Percentiles rank a stretch among this genome's conserved stretches.
Conservation (phyloP, 2,113 vertebrate species). For the Talpa occidentalis region DNA sequence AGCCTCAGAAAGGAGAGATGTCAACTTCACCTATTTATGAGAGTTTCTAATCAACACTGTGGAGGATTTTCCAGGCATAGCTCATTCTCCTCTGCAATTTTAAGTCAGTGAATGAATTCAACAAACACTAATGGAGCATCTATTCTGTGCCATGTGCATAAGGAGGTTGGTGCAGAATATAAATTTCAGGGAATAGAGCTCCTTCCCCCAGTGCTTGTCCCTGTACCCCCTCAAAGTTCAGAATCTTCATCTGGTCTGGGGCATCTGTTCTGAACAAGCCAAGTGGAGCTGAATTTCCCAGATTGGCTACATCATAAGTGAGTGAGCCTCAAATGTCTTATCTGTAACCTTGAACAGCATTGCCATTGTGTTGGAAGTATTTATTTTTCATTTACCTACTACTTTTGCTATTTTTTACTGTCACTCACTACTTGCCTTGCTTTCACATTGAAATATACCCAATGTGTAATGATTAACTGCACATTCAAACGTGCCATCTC, state of each 20-base stretch:
- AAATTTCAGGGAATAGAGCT: not conserved
- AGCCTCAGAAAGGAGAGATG: not conserved
- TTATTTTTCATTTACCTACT: not conserved
- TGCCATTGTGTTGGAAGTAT: not conserved
- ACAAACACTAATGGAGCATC: not conserved
- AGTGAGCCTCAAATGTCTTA: not conserved
- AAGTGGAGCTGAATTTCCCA: not conserved
- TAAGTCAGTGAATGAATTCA: not conserved
- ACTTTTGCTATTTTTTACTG: not conserved
- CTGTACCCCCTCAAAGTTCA: fast-evolving
- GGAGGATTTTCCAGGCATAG: not conserved
- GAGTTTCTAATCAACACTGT: not conserved
- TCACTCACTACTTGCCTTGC: not conserved
- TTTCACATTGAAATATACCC: not conserved
- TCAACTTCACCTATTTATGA: not conserved
- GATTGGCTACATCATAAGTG: not conserved
- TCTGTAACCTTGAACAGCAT: not conserved
- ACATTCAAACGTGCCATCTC: not conserved
- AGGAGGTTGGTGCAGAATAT: not conserved
- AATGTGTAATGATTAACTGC: not conserved
- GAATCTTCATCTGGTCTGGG: not conserved
- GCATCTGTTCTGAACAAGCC: not conserved
- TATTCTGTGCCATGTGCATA: not conserved
- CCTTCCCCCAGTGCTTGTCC: not conserved
- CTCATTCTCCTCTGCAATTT: not conserved